phyloP scores from a whole-genome alignment of 2,888 invertebrate species.

The Synanthedon formicaeformis region DNA sequence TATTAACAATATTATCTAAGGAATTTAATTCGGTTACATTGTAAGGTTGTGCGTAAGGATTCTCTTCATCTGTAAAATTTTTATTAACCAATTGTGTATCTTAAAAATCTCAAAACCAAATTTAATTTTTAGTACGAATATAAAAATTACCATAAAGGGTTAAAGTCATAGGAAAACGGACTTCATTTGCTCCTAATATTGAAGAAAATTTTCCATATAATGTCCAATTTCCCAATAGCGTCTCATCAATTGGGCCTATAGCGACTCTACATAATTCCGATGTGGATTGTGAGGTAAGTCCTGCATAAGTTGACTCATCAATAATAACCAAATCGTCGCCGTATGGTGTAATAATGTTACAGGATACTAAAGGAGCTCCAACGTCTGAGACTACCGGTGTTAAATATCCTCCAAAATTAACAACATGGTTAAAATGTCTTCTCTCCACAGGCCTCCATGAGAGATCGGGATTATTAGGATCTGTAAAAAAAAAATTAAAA shows the following conservation, averaged over 20 bases:
- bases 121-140: not conserved
- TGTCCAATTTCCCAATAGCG: slow-evolving; percentile 24
- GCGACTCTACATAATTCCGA: slow-evolving; percentile 17
- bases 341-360: slow-evolving; percentile 30
- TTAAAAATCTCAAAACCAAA: slow-evolving; percentile 2
- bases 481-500: not conserved
- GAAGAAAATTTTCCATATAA: slow-evolving; percentile 20
- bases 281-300: not conserved
- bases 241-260: slow-evolving; percentile 19
- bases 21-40: slow-evolving; percentile 18
- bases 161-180: slow-evolving; percentile 19
- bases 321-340: slow-evolving; percentile 16
- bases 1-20: slow-evolving; percentile 13
- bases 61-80: slow-evolving; percentile 18
- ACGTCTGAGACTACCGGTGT: slow-evolving; percentile 16
- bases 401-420: slow-evolving; percentile 20
- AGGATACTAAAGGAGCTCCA: slow-evolving; percentile 11
- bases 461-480: not conserved
- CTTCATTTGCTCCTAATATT: slow-evolving; percentile 12
- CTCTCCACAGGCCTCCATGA: not conserved
- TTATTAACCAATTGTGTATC: not conserved
- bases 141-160: slow-evolving; percentile 21
- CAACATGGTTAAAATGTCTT: slow-evolving; percentile 13
- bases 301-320: slow-evolving; percentile 17
- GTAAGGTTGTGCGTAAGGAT: slow-evolving; percentile 26